A percentile compares a stretch with the other conserved stretches of the same genome.
Evolutionary conservation across 2,888 invertebrate species (phyloP).

Genomic region (Nemotelus nigrinus): DNA sequence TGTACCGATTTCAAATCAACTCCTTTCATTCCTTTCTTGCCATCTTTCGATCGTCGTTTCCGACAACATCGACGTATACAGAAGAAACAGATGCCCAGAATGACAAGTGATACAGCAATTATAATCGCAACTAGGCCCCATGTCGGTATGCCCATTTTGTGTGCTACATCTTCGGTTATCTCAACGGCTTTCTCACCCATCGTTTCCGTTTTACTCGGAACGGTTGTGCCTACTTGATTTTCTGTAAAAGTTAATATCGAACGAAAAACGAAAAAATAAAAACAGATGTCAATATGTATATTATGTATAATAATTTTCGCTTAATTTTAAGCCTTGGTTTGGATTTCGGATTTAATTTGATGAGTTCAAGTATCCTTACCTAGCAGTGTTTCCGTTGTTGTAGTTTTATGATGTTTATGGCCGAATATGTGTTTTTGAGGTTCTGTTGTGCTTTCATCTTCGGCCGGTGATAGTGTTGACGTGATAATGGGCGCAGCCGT

Average conservation of each 20-base stretch:
- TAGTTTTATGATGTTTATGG: conserved; percentile 34
- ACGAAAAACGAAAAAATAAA: background rate
- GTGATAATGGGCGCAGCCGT: conserved; percentile 12
- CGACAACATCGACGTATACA: conserved; percentile 93
- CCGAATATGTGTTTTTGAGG: conserved; percentile 38
- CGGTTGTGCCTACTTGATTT: conserved; percentile 39
- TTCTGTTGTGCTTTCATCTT: conserved; percentile 40
- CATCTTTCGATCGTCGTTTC: conserved; percentile 92
- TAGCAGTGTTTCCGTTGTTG: conserved; percentile 35
- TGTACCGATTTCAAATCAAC: conserved; percentile 97
- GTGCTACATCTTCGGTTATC: conserved; percentile 71
- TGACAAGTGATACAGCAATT: conserved; percentile 80
- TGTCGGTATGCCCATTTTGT: conserved; percentile 80
- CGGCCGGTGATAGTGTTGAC: conserved; percentile 5
- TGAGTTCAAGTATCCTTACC: conserved; percentile 12
- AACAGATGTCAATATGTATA: background rate
- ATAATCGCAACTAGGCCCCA: conserved; percentile 88
- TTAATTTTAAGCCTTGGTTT: background rate
- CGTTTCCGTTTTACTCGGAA: conserved; percentile 56
- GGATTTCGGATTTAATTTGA: too few relatives aligned
- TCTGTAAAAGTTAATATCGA: background rate
- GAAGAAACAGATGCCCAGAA: conserved; percentile 88
- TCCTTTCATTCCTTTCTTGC: conserved; percentile 92
- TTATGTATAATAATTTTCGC: background rate
- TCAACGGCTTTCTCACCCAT: conserved; percentile 67